Base-by-base conservation (phyloP, 2,113 vertebrate species). In the Gadus chalcogrammus region DNA sequence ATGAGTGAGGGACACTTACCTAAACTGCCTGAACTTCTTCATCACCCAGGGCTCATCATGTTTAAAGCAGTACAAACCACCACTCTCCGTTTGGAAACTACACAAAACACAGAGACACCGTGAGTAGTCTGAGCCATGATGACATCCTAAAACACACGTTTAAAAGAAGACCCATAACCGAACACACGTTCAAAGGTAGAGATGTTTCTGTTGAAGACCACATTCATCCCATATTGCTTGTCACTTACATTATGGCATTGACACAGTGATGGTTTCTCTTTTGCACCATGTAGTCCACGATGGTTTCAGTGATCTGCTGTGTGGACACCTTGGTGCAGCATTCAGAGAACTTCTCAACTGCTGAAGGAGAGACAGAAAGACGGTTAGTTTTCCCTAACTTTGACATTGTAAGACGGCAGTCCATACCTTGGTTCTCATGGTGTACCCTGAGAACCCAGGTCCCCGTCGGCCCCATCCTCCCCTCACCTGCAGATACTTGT, bases 1-100 rank as follows among this genome's bases (percentile, higher is more conserved):
- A 17, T 64, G 18, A 53, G 18, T 16, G 42, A 53, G 35, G 15
- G 20, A 48, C 2, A 55, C 71, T 61, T 53, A 72, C 71, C 8
- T 12, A 27, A 61, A 9, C 1, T 16, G 74, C 0, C 0, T 0
- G 2, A 83, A 64, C 75, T 78, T 87, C 0, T n/a, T n/a, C n/a
- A n/a, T n/a, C n/a, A 88, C 75, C 88, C 88, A 89, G 4, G 1
- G 42, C 16, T 76, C 82, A 0, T 0, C 17, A 2, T 18, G 0
- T 0, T 69, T 0, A 0, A 16, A 53, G 75, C 85, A 89, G 82
- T n/a, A 82, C 1, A 38, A 42, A 0, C 1, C 24, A 24, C 72
- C 59, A 0, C 9, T 17, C 18, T 76, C 5, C 0, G 86, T 87
- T 16, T 82, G 69, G 0, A 89, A 81, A 65, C 88, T 89, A 72